Evolutionary conservation across 2,888 invertebrate genomes (phyloP).

Genomic region (Iselma pallidipennis): DNA sequence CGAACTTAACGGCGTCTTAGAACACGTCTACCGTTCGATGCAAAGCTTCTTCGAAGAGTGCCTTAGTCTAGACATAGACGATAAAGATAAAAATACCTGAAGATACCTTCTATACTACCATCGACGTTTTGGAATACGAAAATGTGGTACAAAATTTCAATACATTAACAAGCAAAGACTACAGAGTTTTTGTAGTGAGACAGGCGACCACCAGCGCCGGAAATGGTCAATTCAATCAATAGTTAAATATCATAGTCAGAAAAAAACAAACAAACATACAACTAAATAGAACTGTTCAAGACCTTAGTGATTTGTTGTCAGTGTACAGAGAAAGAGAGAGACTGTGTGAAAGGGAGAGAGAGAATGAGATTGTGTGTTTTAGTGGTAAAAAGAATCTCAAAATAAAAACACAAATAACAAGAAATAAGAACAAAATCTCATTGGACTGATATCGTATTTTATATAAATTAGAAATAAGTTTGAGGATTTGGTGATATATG

Average conservation of each 20-base stretch:
- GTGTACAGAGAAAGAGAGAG: constrained; percentile 17
- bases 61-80: constrained; percentile 83
- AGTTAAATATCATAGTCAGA: constrained; percentile 26
- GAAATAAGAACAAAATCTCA: no score
- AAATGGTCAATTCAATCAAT: constrained; percentile 28
- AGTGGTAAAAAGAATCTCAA: not conserved
- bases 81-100: constrained; percentile 57
- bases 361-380: not conserved
- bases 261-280: constrained; percentile 1
- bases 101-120: constrained; percentile 39
- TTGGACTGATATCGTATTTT: constrained; percentile 36
- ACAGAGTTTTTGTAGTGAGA: constrained; percentile 1
- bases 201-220: not conserved
- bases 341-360: not conserved
- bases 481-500: constrained; percentile 8
- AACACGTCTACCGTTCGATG: constrained; percentile 92
- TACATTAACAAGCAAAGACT: not conserved
- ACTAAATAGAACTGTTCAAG: no score
- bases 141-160: not conserved
- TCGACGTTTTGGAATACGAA: constrained; percentile 19
- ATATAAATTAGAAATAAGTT: constrained; percentile 27
- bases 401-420: not conserved
- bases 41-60: constrained; percentile 91
- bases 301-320: constrained; percentile 24
- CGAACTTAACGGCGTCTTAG: constrained; percentile 77